Conservation (phyloP, 2,797 vertebrate genomes). For the Philypnodon macrostomus region DNA sequence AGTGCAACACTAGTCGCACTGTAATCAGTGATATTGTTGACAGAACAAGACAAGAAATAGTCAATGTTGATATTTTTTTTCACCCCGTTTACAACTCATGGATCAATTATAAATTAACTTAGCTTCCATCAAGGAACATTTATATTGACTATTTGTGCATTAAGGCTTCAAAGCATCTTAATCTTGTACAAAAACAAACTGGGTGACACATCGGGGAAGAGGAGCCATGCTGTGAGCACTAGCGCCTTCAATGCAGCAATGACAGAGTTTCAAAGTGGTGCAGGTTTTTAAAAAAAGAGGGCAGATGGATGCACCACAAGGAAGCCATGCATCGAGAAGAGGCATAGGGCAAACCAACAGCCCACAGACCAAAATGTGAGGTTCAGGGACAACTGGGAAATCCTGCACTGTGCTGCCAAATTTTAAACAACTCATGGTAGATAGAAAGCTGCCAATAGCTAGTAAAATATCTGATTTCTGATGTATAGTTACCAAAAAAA, state of each 20-base stretch:
- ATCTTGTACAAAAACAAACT: constrained; percentile 24
- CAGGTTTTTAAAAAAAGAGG: constrained; percentile 30
- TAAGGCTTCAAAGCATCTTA: constrained; percentile 15
- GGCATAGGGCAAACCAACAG: constrained; percentile 35
- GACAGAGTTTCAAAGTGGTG: constrained; percentile 24
- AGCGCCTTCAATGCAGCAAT: no score
- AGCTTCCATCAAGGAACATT: constrained; percentile 16
- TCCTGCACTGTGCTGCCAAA: constrained; percentile 74
- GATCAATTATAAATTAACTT: constrained; percentile 35
- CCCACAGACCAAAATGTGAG: constrained; percentile 62
- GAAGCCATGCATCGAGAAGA: constrained; percentile 76
- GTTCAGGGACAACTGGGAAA: constrained; percentile 27
- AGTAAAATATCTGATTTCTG: no score
- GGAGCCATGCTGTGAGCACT: constrained; percentile 69
- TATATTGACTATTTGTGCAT: constrained; percentile 27
- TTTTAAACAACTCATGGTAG: constrained; percentile 43
- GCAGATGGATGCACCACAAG: constrained; percentile 74
- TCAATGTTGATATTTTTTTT: no score
- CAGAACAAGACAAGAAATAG: no score
- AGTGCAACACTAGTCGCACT: no score
- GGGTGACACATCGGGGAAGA: constrained; percentile 32
- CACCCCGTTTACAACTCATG: constrained; percentile 42
- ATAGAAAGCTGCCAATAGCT: constrained; percentile 11
- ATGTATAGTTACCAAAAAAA: no score
- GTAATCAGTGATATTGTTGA: no score